phyloP scores from a whole-genome alignment of 2,888 invertebrate species.

The Agrotis ipsilon region DNA sequence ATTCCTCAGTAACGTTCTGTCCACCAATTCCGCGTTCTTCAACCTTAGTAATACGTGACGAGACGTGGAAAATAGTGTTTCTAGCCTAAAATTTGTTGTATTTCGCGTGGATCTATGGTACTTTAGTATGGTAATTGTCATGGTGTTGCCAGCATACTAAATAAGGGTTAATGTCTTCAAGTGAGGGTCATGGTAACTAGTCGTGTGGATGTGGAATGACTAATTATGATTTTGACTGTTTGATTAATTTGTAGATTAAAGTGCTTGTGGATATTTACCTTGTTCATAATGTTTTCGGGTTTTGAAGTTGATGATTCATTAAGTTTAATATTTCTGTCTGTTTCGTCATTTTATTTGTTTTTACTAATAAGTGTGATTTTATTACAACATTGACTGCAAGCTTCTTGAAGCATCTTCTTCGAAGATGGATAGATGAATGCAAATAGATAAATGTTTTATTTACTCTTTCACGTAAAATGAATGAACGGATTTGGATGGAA shows the following conservation, averaged over 20 bases:
- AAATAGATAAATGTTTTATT: too few relatives aligned
- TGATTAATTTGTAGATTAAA: constrained; percentile 41
- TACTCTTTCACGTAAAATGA: too few relatives aligned
- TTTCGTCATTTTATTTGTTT: constrained; percentile 17
- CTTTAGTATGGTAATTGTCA: constrained; percentile 78
- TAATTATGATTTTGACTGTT: constrained; percentile 36
- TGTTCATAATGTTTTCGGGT: constrained; percentile 1
- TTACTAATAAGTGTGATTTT: background rate
- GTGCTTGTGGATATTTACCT: constrained; percentile 19
- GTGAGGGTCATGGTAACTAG: constrained; percentile 52
- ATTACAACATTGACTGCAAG: constrained; percentile 1
- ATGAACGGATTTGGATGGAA: too few relatives aligned
- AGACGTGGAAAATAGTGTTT: constrained; percentile 70
- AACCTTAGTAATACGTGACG: constrained; percentile 77
- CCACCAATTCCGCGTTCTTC: constrained; percentile 76
- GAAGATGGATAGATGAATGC: too few relatives aligned
- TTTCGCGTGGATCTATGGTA: constrained; percentile 68
- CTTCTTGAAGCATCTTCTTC: too few relatives aligned
- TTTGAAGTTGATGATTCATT: constrained; percentile 23
- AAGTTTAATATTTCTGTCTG: background rate
- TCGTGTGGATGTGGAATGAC: constrained; percentile 20
- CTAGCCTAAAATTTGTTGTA: constrained; percentile 72
- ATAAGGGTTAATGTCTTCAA: constrained; percentile 63
- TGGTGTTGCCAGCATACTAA: constrained; percentile 68
- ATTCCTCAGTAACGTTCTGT: constrained; percentile 59